Evolutionary conservation across 1,140 invertebrate genomes (phyloP).

Genomic region (Leptinotarsa texana): DNA sequence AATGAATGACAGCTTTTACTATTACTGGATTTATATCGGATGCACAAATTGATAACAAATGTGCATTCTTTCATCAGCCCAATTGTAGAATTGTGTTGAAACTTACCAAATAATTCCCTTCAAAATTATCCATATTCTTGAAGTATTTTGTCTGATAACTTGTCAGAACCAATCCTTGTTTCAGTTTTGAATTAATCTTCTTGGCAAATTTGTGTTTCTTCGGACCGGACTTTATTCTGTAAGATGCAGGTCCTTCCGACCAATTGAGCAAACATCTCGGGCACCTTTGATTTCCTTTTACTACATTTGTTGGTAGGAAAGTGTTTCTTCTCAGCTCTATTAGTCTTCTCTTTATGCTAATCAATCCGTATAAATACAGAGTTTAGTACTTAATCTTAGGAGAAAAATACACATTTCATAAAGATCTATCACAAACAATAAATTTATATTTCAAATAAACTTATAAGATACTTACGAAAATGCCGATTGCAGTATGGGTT

Average conservation of each 20-base stretch:
- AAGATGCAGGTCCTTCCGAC: conserved; percentile 20
- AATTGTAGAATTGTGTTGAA: not conserved
- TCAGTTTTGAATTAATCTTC: conserved; percentile 32
- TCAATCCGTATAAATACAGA: not conserved
- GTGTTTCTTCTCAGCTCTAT: conserved; percentile 28
- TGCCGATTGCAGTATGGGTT: conserved; percentile 22
- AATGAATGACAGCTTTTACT: too few relatives aligned
- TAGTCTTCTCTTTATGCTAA: conserved; percentile 36
- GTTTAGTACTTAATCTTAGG: too few relatives aligned
- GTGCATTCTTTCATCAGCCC: too few relatives aligned
- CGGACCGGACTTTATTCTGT: conserved; percentile 23
- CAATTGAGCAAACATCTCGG: conserved; percentile 36
- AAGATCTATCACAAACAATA: not conserved
- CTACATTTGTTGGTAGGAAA: conserved; percentile 18
- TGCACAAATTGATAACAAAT: too few relatives aligned
- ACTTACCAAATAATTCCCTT: conserved; percentile 28
- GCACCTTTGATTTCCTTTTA: conserved; percentile 27
- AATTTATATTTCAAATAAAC: not conserved
- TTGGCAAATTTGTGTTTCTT: conserved; percentile 32
- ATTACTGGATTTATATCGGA: not conserved
- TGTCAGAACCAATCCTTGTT: conserved; percentile 29
- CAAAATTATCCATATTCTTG: conserved; percentile 23
- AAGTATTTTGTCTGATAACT: conserved; percentile 36
- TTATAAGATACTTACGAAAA: conserved; percentile 19
- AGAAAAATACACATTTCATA: too few relatives aligned